Evolutionary conservation across 2,888 invertebrate species (phyloP).

Genomic region (Caenorhabditis wallacei): DNA sequence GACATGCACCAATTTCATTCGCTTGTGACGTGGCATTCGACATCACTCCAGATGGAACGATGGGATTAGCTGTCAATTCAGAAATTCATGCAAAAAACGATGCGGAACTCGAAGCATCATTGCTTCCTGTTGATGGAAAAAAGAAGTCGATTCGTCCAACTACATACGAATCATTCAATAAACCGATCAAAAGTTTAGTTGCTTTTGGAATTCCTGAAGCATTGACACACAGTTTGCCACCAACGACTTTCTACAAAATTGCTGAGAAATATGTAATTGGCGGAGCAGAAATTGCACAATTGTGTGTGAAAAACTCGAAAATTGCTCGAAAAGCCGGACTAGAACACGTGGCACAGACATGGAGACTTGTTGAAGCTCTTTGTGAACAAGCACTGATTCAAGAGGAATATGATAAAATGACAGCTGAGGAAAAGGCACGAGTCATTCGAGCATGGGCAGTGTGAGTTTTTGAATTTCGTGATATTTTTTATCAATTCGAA

Average conservation of each 20-base stretch:
- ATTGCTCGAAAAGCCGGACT: slow-evolving; percentile 53
- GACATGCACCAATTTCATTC: slow-evolving; percentile 61
- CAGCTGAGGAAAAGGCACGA: slow-evolving; percentile 32
- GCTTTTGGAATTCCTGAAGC: slow-evolving; percentile 56
- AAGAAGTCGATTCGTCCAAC: slow-evolving; percentile 44
- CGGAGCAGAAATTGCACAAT: slow-evolving; percentile 28
- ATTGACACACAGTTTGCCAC: slow-evolving; percentile 39
- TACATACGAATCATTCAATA: slow-evolving; percentile 63
- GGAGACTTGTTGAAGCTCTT: slow-evolving; percentile 63
- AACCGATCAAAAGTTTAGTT: slow-evolving; percentile 58
- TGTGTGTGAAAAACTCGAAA: slow-evolving; percentile 63
- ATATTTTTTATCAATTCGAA: no score
- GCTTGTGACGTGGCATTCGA: slow-evolving; percentile 73
- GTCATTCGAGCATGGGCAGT: slow-evolving; percentile 48
- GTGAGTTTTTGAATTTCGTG: no score
- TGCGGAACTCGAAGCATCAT: slow-evolving; percentile 15
- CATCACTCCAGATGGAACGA: slow-evolving; percentile 71
- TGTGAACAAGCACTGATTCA: slow-evolving; percentile 55
- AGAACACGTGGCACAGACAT: slow-evolving; percentile 62
- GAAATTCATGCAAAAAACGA: slow-evolving; percentile 55
- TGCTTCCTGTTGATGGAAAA: background rate
- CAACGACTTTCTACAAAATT: slow-evolving; percentile 44
- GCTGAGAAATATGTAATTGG: slow-evolving; percentile 54
- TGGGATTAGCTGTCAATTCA: slow-evolving; percentile 67
- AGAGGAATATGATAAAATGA: slow-evolving; percentile 40